Conservation (phyloP, 1,140 invertebrate genomes). For the Chrysoperla carnea region DNA sequence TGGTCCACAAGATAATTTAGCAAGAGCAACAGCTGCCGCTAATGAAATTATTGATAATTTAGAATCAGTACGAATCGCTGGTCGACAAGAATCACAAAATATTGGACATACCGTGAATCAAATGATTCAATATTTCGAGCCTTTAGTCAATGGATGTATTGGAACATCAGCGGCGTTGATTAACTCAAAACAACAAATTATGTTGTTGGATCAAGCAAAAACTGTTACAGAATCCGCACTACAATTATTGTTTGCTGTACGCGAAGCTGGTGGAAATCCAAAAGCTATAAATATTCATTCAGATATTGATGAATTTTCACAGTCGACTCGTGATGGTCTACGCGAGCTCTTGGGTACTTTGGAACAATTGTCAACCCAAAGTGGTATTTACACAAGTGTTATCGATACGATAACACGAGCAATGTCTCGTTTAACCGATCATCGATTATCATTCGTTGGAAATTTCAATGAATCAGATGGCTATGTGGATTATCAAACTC, state of each 20-base stretch:
- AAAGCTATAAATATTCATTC: constrained; percentile 60
- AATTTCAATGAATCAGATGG: constrained; percentile 38
- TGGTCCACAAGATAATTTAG: constrained; percentile 5
- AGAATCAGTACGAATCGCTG: constrained; percentile 63
- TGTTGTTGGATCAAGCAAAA: constrained; percentile 82
- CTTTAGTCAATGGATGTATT: constrained; percentile 63
- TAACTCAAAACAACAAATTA: constrained; percentile 77
- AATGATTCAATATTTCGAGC: constrained; percentile 67
- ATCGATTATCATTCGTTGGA: constrained; percentile 33
- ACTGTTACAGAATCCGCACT: constrained; percentile 82
- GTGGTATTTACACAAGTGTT: constrained; percentile 68
- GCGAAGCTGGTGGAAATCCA: constrained; percentile 86
- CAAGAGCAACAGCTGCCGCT: constrained; percentile 30
- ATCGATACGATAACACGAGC: constrained; percentile 80
- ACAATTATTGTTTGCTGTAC: constrained; percentile 69
- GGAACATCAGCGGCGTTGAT: constrained; percentile 80
- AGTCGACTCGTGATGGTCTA: constrained; percentile 61
- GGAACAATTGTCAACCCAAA: constrained; percentile 69
- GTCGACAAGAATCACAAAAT: constrained; percentile 82
- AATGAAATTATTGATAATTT: constrained; percentile 62
- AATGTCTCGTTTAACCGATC: constrained; percentile 62
- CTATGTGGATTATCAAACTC: constrained; percentile 93
- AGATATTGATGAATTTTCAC: constrained; percentile 67
- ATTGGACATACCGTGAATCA: constrained; percentile 77
- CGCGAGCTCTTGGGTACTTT: constrained; percentile 65